Percentiles rank a stretch among this genome's conserved stretches.
Evolutionary conservation across 2,888 invertebrate species (phyloP).

Genomic region (Drosophila nr. perissopoda): DNA sequence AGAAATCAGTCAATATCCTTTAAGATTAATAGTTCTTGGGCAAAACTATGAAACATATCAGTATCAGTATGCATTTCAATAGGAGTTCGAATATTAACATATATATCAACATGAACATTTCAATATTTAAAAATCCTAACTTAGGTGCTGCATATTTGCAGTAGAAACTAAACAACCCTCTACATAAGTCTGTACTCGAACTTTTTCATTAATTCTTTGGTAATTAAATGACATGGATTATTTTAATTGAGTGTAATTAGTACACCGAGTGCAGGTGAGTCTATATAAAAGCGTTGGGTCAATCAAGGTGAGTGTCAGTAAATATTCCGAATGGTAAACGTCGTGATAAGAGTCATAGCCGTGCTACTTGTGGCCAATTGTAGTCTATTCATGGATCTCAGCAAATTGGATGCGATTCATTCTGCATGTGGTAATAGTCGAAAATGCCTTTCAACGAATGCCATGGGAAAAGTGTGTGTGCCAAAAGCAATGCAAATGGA

Average conservation of each 20-base stretch:
- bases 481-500: conserved; percentile 31
- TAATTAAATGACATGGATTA: conserved; percentile 24
- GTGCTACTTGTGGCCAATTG: not conserved
- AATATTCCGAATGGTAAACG: conserved; percentile 13
- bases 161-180: not conserved
- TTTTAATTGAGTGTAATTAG: conserved; percentile 37
- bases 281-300: conserved; percentile 36
- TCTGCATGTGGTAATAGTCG: not conserved
- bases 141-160: rapidly evolving
- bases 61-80: no score
- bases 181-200: not conserved
- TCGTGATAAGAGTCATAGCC: conserved; percentile 13
- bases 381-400: not conserved
- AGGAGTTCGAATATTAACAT: no score
- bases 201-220: not conserved
- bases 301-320: conserved; percentile 21
- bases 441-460: conserved; percentile 15
- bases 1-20: not conserved
- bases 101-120: not conserved
- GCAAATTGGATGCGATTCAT: not conserved
- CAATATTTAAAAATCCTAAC: not conserved
- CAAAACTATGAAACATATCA: not conserved
- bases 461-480: conserved; percentile 30
- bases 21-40: not conserved
- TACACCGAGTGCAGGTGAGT: not conserved